Evolutionary conservation across 2,888 invertebrate species (phyloP), one percentile per base, ranked within the genome.

Genomic region (Nemapogon koenigi): DNA sequence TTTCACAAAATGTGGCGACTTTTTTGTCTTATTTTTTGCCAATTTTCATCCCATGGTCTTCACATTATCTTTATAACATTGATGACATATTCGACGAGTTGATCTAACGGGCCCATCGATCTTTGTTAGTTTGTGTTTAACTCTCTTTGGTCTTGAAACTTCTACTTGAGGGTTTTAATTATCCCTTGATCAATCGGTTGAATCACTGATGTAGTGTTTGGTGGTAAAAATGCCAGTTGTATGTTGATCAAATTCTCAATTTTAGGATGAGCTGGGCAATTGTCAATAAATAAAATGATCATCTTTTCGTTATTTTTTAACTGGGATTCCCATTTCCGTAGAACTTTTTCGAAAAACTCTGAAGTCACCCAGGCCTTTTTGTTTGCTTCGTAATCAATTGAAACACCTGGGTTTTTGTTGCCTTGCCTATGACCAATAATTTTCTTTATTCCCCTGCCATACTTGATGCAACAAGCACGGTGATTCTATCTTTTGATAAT

Each of bases 141-240:
- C n/a, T n/a, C n/a, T n/a, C n/a, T n/a, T n/a, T n/a, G n/a, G n/a
- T n/a, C n/a, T n/a, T n/a, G n/a, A n/a, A n/a, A n/a, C n/a, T n/a
- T n/a, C n/a, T n/a, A n/a, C n/a, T n/a, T n/a, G 4, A 31, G 15
- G 4, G 15, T 32, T 39, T 36, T 31, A 37, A 43, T 39, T 35
- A 43, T 39, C 25, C 41, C 39, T 37, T 41, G 39, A 26, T 31
- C 32, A 31, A 37, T 37, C 4, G 42, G 42, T 29, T 42, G 39
- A 30, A 42, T 19, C 18, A 39, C 39, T 32, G 42, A 39, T 36
- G 41, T 38, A 2, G 35, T 29, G 27, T 41, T 41, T 33, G 41
- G 11, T 29, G 36, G 36, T 6, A 36, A 22, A 26, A 36, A 36
- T 22, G 14, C 16, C 14, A 26, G 36, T 26, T 22, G 25, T 22